These are phyloP conservation scores for Pachycephus smyrnensis DNA, from an alignment of 2,888 invertebrate species.

Conservation along the genomic window DNA sequence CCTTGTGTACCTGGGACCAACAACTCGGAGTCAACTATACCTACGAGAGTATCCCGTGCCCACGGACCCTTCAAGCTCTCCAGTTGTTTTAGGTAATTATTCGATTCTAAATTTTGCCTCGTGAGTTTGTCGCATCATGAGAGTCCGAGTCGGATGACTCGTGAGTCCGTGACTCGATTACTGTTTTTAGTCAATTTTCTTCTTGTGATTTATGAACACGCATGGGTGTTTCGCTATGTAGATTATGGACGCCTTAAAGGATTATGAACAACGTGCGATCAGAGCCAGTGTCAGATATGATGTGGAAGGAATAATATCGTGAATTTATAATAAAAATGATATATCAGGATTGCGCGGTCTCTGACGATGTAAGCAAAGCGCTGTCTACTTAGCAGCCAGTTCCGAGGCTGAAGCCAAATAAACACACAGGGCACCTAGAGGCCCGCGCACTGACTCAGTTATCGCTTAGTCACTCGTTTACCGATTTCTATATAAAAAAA, in stretches of 20 bases:
- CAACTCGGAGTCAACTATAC: slow-evolving; percentile 26
- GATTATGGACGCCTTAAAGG: background rate
- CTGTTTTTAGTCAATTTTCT: background rate
- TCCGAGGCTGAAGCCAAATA: slow-evolving; percentile 50
- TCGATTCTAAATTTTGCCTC: background rate
- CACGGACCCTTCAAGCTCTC: background rate
- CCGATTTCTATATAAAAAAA: slow-evolving; percentile 36
- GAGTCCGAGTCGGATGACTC: background rate
- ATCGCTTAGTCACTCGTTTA: slow-evolving; percentile 49
- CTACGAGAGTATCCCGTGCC: slow-evolving; percentile 1
- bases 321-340: slow-evolving; percentile 33
- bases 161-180: background rate
- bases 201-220: background rate
- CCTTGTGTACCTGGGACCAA: slow-evolving; percentile 54
- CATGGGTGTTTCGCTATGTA: background rate
- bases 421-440: slow-evolving; percentile 38
- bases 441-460: slow-evolving; percentile 36
- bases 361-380: slow-evolving; percentile 24
- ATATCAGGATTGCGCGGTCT: slow-evolving; percentile 39
- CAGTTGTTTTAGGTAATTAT: background rate
- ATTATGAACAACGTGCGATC: background rate
- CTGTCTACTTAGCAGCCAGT: slow-evolving; percentile 28
- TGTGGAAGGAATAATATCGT: background rate
- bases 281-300: background rate
- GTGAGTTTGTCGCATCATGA: background rate